Conservation (phyloP, 1,140 invertebrate species). For the Cherax quadricarinatus region DNA sequence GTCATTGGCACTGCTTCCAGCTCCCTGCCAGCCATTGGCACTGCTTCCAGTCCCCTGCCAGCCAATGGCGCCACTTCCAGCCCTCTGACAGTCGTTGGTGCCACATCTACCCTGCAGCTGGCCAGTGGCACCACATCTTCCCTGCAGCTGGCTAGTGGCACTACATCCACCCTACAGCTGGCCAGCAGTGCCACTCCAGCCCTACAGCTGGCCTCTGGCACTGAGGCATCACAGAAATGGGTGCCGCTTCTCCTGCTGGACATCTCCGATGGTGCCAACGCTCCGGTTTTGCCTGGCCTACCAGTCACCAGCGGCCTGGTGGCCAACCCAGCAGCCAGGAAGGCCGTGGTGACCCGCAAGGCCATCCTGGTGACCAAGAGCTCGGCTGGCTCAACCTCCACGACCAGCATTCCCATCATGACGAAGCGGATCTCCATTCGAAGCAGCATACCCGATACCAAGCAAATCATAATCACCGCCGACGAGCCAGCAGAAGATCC, state of each 20-base stretch:
- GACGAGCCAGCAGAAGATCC: background rate
- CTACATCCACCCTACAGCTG: background rate
- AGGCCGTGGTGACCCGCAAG: background rate
- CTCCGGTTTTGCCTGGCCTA: background rate
- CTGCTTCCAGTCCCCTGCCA: no score
- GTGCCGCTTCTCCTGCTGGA: conserved; percentile 43
- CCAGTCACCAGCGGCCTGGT: background rate
- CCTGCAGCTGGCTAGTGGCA: background rate
- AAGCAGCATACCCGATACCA: background rate
- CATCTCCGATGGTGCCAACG: background rate
- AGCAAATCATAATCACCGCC: background rate
- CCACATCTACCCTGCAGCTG: no score
- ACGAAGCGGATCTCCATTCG: background rate
- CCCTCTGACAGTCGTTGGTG: no score
- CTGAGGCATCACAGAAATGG: conserved; percentile 28
- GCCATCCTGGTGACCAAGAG: conserved; percentile 1
- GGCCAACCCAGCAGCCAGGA: background rate
- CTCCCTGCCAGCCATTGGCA: no score
- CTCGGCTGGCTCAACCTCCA: background rate
- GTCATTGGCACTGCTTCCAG: no score
- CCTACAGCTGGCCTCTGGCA: background rate
- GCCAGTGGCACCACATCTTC: no score
- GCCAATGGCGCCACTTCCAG: no score
- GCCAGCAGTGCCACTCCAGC: background rate
- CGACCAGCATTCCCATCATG: background rate